Base-by-base conservation (phyloP, 1,140 invertebrate genomes). In the Drosophila sulfurigaster region DNA sequence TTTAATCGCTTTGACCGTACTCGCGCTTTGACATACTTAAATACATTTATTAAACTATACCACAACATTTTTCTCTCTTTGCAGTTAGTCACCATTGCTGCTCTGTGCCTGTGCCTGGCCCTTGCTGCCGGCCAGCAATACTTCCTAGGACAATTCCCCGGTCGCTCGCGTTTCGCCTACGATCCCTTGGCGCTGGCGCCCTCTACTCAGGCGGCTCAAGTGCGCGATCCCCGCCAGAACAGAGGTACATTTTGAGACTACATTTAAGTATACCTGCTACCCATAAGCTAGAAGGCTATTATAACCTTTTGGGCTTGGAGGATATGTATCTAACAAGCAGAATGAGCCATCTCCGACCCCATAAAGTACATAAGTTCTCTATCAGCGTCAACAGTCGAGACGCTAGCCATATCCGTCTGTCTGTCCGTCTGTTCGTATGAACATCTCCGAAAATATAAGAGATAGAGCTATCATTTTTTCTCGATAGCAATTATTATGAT, bases 221-320 rank as follows among this genome's bases (percentile, higher is more conserved):
- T 91, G 16, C 73, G 91, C 49, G 91, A 92, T 88, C 85, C 91
- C 1, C 82, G 91, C 32, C 90, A 92, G 77, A 90, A 92, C 58
- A 73, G 91, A 82, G 91, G 91, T 92, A 25, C 0, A 25, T 4
- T 25, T 25, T 25, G 20, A 25, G 20, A 25, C 20, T 25, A 25
- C 20, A 25, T 25, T 25, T 25, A 25, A 3, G 20, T 25, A 25
- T 25, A 25, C 20, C 20, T 25, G 20, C 20, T 4, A 25, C 20
- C 20, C 20, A 25, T 3, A 25, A 0, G 20, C 3, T 25, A 25
- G 20, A 25, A 4, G 3, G 20, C 0, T 20, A 20, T 20, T 20
- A 20, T 4, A 25, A 25, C 20, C 20, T 20, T 25, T 25, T 25
- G 20, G 0, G 20, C 20, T 3, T 25, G 20, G 3, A 25, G 20